Conservation (phyloP, 2,888 invertebrate species). For the Smittia aterrima region DNA sequence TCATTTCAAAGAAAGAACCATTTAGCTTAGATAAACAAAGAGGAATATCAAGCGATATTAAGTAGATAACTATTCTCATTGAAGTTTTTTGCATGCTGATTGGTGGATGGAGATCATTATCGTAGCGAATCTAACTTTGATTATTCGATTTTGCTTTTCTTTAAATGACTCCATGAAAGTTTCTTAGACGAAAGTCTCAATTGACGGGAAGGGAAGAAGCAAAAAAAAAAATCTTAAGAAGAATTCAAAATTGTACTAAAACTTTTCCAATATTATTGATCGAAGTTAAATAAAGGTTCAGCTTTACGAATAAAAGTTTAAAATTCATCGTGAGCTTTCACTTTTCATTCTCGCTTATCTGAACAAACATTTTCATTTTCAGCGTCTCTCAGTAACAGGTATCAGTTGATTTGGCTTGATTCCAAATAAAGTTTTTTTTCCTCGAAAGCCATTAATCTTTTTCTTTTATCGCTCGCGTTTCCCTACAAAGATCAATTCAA, state of each 20-base stretch:
- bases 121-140: not conserved
- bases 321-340: not conserved
- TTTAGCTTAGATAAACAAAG: constrained; percentile 5
- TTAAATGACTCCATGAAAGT: not conserved
- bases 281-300: constrained; percentile 40
- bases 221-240: not conserved
- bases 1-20: constrained; percentile 19
- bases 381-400: not conserved
- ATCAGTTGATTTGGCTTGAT: not conserved
- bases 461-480: not conserved
- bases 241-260: constrained; percentile 24
- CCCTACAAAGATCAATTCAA: not conserved
- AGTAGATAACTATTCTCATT: not conserved
- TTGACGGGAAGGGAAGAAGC: not conserved
- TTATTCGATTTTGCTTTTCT: not conserved
- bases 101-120: not conserved
- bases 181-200: not conserved
- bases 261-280: constrained; percentile 33
- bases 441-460: constrained; percentile 1
- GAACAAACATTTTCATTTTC: no score
- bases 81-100: not conserved
- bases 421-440: not conserved
- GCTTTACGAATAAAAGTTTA: constrained; percentile 26
- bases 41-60: not conserved
- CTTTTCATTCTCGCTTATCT: not conserved